These are phyloP conservation scores for Stomorhina lunata DNA, from an alignment of 2,888 invertebrate genomes.

Conservation along the genomic window DNA sequence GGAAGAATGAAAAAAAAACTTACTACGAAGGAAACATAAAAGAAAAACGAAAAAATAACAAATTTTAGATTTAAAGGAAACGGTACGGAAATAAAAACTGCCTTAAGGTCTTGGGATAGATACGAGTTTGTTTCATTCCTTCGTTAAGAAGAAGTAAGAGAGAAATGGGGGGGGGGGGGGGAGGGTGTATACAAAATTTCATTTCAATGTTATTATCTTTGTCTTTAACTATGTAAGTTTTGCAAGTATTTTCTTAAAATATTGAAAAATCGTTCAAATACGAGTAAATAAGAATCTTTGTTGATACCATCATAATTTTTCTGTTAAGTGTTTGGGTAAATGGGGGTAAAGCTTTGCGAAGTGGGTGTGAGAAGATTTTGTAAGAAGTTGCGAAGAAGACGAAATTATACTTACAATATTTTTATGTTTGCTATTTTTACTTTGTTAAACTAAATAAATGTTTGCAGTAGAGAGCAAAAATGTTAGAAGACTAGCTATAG, in stretches of 20 bases:
- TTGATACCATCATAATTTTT: too few relatives aligned
- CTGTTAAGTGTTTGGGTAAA: constrained; percentile 10
- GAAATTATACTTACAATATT: neutral
- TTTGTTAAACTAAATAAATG: neutral
- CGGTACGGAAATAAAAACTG: constrained; percentile 52
- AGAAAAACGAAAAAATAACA: constrained; percentile 53
- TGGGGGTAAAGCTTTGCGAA: neutral
- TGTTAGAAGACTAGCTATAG: too few relatives aligned
- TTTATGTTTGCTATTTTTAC: neutral
- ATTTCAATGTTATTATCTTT: constrained; percentile 78
- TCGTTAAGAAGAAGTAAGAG: constrained; percentile 23
- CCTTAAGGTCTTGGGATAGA: constrained; percentile 23
- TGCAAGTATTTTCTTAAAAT: too few relatives aligned
- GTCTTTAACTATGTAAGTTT: constrained; percentile 73
- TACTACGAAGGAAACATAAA: neutral
- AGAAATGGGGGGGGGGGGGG: constrained; percentile 27
- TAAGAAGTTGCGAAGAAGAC: too few relatives aligned
- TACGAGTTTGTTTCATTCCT: neutral
- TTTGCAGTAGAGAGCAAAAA: neutral
- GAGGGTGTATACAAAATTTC: constrained; percentile 70
- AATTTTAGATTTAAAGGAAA: constrained; percentile 64
- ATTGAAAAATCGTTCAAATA: too few relatives aligned
- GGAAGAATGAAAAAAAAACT: constrained; percentile 1
- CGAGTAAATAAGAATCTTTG: too few relatives aligned
- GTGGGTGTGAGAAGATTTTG: neutral